Evolutionary conservation across 2,888 invertebrate species (phyloP).

Genomic region (Altica lythri): DNA sequence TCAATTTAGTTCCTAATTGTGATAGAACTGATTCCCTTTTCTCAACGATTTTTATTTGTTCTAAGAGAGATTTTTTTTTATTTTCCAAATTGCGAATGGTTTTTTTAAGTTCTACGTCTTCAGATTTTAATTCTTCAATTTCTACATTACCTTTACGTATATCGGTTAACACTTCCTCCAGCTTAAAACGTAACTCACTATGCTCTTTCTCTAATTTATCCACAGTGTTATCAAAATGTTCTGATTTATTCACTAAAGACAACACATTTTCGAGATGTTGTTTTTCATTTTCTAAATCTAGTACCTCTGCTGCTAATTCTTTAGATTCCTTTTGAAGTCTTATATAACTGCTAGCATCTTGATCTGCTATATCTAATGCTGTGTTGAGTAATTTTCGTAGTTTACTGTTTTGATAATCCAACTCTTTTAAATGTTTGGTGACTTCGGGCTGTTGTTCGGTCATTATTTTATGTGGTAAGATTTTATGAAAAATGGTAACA

Average conservation of each 20-base stretch:
- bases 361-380: conserved; percentile 36
- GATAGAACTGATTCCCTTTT: conserved; percentile 29
- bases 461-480: too few species aligned
- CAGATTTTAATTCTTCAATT: conserved; percentile 28
- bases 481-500: too few species aligned
- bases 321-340: conserved; percentile 31
- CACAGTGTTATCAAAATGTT: conserved; percentile 16
- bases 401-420: conserved; percentile 41
- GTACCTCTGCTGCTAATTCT: conserved; percentile 30
- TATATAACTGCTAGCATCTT: conserved; percentile 27
- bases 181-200: conserved; percentile 30
- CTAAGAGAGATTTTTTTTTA: conserved; percentile 26
- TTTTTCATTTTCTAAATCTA: conserved; percentile 38
- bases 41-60: conserved; percentile 33
- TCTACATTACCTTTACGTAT: conserved; percentile 33
- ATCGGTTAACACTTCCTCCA: conserved; percentile 34
- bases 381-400: conserved; percentile 36
- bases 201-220: conserved; percentile 32
- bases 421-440: conserved; percentile 37
- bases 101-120: conserved; percentile 32
- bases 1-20: conserved; percentile 31
- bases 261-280: conserved; percentile 35
- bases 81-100: conserved; percentile 35
- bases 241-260: conserved; percentile 18
- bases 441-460: conserved; percentile 32